Base-by-base conservation (phyloP, 2,888 invertebrate species). In the Thymelicus lineola region DNA sequence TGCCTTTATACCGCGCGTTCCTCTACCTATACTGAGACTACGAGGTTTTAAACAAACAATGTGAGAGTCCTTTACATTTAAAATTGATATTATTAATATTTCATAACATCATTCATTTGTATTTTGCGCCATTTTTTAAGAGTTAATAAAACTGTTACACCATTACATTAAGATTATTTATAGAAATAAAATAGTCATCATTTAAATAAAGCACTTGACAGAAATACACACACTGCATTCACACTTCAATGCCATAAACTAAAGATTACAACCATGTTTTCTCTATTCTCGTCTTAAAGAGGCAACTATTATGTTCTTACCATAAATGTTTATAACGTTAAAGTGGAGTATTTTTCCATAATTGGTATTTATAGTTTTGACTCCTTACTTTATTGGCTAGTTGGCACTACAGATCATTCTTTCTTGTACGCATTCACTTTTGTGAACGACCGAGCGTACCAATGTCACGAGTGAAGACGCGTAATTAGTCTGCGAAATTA, bases 401-500 rank as follows among this genome's bases (percentile, higher is more conserved):
- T 57, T 62, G 20, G 36, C 20, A 14, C 61, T 62, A 62, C 20
- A 17, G 45, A 57, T 35, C 15, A 53, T 61, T 68, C 28, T 60
- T 53, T 55, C 55, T 62, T 57, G 35, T 46, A 35, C 14, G 20
- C 36, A 62, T 62, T 62, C 46, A 57, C 61, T 46, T 35, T 62
- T 62, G 28, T 17, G 35, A 28, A 20, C 61, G 61, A 6, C 36
- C 45, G 55, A 55, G 7, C 62, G 58, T n/a, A 57, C 46, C 36
- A 62, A 45, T 60, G 57, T 62, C 62, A 57, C 55, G 48, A 59
- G 35, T 35, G 46, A 63, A 62, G 46, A 68, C 57, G 57, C 57
- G 38, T 63, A 69, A 69, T 68, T 68, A 61, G 67, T 68, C 42
- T 35, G 55, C 67, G 55, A 66, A 66, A 66, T 59, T 72, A 72